Base-by-base conservation (phyloP, 1,140 invertebrate species). In the Theocolax elegans region DNA sequence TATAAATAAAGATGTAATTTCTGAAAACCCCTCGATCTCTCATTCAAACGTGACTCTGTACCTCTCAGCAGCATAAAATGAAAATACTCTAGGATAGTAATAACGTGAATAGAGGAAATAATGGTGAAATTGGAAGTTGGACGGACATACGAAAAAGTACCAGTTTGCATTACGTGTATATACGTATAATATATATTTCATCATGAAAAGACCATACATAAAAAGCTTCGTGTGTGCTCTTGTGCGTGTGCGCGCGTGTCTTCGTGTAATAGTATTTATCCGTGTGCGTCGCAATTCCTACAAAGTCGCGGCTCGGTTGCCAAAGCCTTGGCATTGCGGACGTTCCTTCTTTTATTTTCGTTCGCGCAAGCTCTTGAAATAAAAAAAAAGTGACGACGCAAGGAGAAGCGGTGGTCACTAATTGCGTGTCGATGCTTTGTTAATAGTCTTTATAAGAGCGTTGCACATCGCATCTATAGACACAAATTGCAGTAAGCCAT, bases 181-280 rank as follows among this genome's bases (percentile, higher is more conserved):
- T n/a, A n/a, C n/a, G n/a, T n/a, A n/a, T n/a, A n/a, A n/a, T n/a
- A n/a, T 69, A 19, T 69, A 63, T 69, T 69, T 63, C 38, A 69
- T 44, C 17, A 35, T 68, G 23, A 38, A 58, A 62, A 62, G 19
- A 63, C n/a, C 48, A 56, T 69, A 69, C 67, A 69, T 63, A 54
- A 51, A 63, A n/a, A n/a, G n/a, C n/a, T n/a, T n/a, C n/a, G n/a
- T n/a, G n/a, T n/a, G n/a, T n/a, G 59, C 67, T 63, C 49, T 53
- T 13, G 58, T 23, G 17, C 40, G 23, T 38, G 46, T 38, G 60
- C 38, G 38, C 53, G 27, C 17, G n/a, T n/a, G n/a, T n/a, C 15
- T 29, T 13, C 29, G 12, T 25, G 19, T 53, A 29, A 29, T 17
- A 19, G 8, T 54, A 54, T 29, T 65, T 54, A 1, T 42, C 38